Base-by-base conservation (phyloP, 2,113 vertebrate species). In the Macaca nemestrina region DNA sequence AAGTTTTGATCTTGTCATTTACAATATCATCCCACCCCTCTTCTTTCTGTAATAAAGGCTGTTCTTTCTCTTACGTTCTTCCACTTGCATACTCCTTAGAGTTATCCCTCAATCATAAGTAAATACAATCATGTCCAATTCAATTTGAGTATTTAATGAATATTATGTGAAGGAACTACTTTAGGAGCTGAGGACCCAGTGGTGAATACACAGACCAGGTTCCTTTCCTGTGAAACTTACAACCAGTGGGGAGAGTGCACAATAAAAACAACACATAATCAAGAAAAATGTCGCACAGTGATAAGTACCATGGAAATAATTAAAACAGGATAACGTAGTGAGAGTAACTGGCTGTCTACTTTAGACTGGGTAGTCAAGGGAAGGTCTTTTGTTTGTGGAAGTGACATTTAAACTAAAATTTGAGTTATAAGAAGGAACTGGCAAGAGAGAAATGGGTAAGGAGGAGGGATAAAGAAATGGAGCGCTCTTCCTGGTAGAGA, bases 371-470 rank as follows among this genome's bases (percentile, higher is more conserved):
- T 40, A 30, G 43, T 81, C n/a, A 84, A 94, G 13, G 4, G 57
- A 96, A 76, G 32, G 16, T 32, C 64, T 91, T 64, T 30, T 92
- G 48, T 93, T 89, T 50, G 61, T 32, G 5, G 90, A 96, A 92
- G 68, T 80, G 80, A 70, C 5, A 86, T 61, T 70, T 61, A 82
- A 81, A 14, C 32, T 61, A 52, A 50, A 45, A 94, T 84, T 70
- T 55, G 30, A 80, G 57, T 90, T 43, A 75, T 25, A 38, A 67
- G 61, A 96, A 25, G 55, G 38, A 70, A 72, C 8, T 61, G 25
- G 23, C 9, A 43, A 67, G 40, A 87, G 30, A n/a, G 57, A 87
- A 13, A 90, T n/a, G 27, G 67, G 45, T 25, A 14, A 3, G 59
- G 79, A 50, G n/a, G 30, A 18, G 14, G 84, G 67, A 78, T n/a